Base-by-base conservation (phyloP, 2,113 vertebrate species). In the Caracal caracal region DNA sequence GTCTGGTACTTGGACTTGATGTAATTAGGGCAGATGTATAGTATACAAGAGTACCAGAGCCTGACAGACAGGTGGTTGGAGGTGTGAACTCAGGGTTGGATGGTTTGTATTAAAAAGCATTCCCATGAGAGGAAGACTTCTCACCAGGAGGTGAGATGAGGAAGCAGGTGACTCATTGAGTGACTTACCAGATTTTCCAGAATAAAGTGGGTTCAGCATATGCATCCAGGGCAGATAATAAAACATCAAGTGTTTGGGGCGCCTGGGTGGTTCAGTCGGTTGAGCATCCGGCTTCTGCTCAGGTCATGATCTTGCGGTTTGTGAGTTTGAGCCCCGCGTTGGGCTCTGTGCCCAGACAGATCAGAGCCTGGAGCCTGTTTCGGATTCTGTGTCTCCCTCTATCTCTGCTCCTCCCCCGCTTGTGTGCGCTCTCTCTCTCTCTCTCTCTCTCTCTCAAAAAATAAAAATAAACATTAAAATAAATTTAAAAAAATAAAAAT, bases 111-210 rank as follows among this genome's bases (percentile, higher is more conserved):
- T 78, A 37, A 47, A 79, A 20, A 61, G 3, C 24, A 37, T 20
- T n/a, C 24, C 3, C 0, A 1, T 5, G 15, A 9, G 19, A 61
- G 22, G 10, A 53, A 2, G 49, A 35, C 6, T n/a, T 12, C 40
- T 68, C 28, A 65, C 28, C 28, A 65, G 81, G 28, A 43, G 40
- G 17, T 17, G 59, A 79, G 24, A 35, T 0, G 11, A 66, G 4
- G 43, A 92, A 28, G 22, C 37, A 19, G 17, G 24, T 24, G 13
- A 37, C 5, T 63, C 8, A 49, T 43, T 75, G 15, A 20, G 1
- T 15, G 2, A 68, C 56, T 19, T 24, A 17, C 6, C 15, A 7
- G 30, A 13, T 47, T 80, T 49, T 71, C 37, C 51, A 88, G 75
- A 33, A 30, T 71, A 47, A 75, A n/a, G 9, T 1, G 2, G 22